Base-by-base conservation (phyloP, 1,140 invertebrate genomes). In the Brachionus plicatilis region DNA sequence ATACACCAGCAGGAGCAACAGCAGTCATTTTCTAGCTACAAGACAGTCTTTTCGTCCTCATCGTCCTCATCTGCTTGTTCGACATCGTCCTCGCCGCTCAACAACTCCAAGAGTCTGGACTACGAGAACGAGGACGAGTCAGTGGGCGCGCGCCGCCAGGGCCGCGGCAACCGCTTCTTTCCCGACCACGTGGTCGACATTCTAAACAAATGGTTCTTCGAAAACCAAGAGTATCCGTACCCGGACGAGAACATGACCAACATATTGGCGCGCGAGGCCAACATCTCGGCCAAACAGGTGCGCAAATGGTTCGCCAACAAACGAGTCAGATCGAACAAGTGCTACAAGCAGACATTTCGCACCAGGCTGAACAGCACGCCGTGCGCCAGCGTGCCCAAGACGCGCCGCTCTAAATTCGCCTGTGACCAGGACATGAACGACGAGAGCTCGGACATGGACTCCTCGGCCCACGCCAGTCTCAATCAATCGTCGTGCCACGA, bases 301-400 rank as follows among this genome's bases (percentile, higher is more conserved):
- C 43, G 60, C 27, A 84, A 84, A 78, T 84, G 83, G 83, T 84
- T 84, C 43, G 83, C 83, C 27, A 84, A 84, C 43, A 72, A 76
- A 84, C 83, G 83, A 14, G 83, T 84, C 14, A 45, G 83, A 41
- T 82, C 79, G 11, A 82, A 82, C 53, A 82, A 82, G 14, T 82
- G 79, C 43, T 82, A 82, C 43, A 82, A 82, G 33, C 79, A 60
- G 43, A 68, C 79, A 24, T 82, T 65, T 47, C 33, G 79, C 20
- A 50, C n/a, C 12, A 47, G 43, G 50, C 27, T 76, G 9, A 76
- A 24, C 24, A 76, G 72, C 14, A 76, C 68, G 41, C 68, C 68
- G 17, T 72, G 68, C 41, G 0, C 45, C 45, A 72, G 33, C 8
- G 43, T 4, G 2, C 17, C 41, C 8, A 72, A 72, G 37, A 41